phyloP scores from a whole-genome alignment of 2,797 vertebrate genomes.

The Peromyscus eremicus region DNA sequence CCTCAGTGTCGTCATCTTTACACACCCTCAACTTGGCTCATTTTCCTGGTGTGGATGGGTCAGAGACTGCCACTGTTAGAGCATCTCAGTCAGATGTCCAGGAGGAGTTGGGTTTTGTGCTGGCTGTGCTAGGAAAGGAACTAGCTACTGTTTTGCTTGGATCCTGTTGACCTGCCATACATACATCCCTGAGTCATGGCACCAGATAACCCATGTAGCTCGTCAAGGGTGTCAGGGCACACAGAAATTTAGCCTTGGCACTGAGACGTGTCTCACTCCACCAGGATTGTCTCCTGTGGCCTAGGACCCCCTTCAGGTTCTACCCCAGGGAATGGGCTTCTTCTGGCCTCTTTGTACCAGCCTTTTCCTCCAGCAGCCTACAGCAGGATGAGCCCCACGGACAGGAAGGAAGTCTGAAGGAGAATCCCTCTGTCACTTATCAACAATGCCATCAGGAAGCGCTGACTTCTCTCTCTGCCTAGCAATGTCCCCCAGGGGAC shows the following conservation, averaged over 20 bases:
- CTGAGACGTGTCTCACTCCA: background rate
- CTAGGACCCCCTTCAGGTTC: background rate
- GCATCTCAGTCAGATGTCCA: background rate
- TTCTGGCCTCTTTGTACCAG: background rate
- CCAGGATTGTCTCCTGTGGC: background rate
- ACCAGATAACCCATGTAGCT: background rate
- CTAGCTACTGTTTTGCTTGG: background rate
- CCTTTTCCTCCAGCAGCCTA: background rate
- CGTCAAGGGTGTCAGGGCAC: background rate
- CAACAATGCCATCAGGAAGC: background rate
- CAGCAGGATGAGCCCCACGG: background rate
- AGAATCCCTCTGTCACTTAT: background rate
- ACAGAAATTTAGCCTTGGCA: background rate
- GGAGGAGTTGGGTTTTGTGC: background rate
- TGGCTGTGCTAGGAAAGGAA: background rate
- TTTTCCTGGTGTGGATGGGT: background rate
- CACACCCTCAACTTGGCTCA: background rate
- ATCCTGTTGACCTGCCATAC: background rate
- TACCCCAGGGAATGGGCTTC: no score
- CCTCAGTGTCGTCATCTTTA: background rate
- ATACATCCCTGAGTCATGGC: background rate
- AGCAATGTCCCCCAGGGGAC: background rate
- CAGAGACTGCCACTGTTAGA: constrained; percentile 19
- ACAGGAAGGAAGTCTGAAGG: background rate
- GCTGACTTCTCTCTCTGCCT: background rate